phyloP scores from a whole-genome alignment of 2,888 invertebrate species.

The Eugnorisma glareosa region DNA sequence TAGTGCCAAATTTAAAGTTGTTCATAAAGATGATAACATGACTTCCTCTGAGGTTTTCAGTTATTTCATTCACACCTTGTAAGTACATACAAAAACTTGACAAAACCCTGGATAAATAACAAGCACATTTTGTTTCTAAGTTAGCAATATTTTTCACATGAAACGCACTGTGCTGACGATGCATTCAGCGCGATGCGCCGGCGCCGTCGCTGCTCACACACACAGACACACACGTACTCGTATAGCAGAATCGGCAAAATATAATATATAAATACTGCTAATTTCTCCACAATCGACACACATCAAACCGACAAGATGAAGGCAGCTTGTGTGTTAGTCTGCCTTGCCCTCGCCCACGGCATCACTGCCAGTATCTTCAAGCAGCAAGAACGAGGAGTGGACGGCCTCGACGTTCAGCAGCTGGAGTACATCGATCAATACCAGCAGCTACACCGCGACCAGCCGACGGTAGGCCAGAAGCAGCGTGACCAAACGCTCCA shows the following conservation, averaged over 20 bases:
- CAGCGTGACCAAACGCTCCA: slow-evolving; percentile 28
- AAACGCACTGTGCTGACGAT: slow-evolving; percentile 51
- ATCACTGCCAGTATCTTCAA: slow-evolving; percentile 82
- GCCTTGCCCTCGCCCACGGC: slow-evolving; percentile 80
- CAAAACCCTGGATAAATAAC: neutral
- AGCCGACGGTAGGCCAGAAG: slow-evolving; percentile 51
- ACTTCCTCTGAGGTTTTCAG: slow-evolving; percentile 2
- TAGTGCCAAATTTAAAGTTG: neutral
- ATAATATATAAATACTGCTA: slow-evolving; percentile 73
- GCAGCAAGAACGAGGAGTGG: slow-evolving; percentile 69
- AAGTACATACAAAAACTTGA: neutral
- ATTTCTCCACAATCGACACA: slow-evolving; percentile 62
- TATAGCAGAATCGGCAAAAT: slow-evolving; percentile 71
- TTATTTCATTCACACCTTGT: neutral
- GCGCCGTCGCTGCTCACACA: slow-evolving; percentile 49
- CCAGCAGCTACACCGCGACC: slow-evolving; percentile 56
- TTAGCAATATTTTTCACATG: slow-evolving; percentile 24
- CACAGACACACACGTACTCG: slow-evolving; percentile 31
- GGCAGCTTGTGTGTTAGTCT: slow-evolving; percentile 81
- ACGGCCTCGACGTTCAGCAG: slow-evolving; percentile 72
- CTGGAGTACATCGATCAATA: slow-evolving; percentile 72
- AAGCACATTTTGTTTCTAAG: slow-evolving; percentile 7
- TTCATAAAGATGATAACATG: neutral
- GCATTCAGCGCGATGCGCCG: slow-evolving; percentile 60
- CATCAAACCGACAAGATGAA: slow-evolving; percentile 81